phyloP scores from a whole-genome alignment of 2,113 vertebrate genomes.

The Centrocercus urophasianus region DNA sequence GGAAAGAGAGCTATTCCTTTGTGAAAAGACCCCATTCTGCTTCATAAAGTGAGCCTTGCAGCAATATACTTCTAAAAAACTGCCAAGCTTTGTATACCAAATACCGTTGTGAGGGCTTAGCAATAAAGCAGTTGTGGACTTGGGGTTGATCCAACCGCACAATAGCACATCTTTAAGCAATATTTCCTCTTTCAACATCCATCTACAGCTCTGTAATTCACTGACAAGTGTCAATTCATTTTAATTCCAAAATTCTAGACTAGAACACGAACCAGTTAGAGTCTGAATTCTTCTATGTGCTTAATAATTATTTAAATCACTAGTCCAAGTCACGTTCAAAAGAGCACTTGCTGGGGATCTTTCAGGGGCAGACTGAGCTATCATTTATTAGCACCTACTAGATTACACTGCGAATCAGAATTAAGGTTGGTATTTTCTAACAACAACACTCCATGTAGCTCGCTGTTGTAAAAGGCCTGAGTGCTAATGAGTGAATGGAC shows the following conservation, averaged over 20 bases:
- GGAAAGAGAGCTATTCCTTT: slow-evolving; percentile 55
- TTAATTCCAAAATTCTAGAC: slow-evolving; percentile 18
- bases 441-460: neutral
- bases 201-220: slow-evolving; percentile 43
- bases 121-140: slow-evolving; percentile 40
- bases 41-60: slow-evolving; percentile 57
- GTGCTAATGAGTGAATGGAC: neutral
- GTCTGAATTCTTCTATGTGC: slow-evolving; percentile 18
- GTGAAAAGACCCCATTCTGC: slow-evolving; percentile 69
- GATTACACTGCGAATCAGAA: neutral
- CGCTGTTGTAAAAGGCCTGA: neutral
- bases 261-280: neutral
- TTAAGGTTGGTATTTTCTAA: neutral
- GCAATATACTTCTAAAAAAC: slow-evolving; percentile 32
- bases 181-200: slow-evolving; percentile 60
- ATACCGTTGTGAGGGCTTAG: neutral
- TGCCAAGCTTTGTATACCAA: slow-evolving; percentile 53
- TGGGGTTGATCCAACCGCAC: slow-evolving; percentile 56
- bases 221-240: neutral
- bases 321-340: neutral
- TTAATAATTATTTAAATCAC: slow-evolving; percentile 42
- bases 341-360: neutral
- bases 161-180: slow-evolving; percentile 59
- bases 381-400: neutral
- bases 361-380: neutral